These are phyloP conservation scores for Capreolus pygargus DNA, from an alignment of 2,113 vertebrate genomes.

Conservation along the genomic window DNA sequence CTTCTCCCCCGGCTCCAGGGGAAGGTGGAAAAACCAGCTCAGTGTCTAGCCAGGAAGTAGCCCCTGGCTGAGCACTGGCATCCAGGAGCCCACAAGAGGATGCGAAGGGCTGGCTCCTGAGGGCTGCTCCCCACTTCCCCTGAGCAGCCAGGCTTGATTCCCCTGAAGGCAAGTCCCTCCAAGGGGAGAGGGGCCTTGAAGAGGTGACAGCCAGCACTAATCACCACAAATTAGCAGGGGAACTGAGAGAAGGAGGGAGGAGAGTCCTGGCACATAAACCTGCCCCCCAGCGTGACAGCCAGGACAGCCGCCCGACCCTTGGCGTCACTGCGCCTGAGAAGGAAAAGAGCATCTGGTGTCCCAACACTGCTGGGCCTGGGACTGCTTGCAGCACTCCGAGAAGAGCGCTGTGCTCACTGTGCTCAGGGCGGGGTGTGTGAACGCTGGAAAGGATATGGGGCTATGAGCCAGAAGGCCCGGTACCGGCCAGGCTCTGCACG, in stretches of 20 bases:
- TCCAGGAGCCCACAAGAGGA: background rate
- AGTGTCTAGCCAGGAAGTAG: background rate
- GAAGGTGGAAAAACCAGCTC: background rate
- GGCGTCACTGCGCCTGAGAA: background rate
- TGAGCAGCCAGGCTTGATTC: background rate
- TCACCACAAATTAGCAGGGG: background rate
- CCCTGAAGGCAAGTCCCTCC: background rate
- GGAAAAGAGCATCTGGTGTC: background rate
- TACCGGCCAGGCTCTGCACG: background rate
- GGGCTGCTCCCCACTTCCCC: background rate
- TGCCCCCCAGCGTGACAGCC: rapidly evolving
- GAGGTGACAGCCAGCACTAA: background rate
- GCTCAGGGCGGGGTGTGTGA: background rate
- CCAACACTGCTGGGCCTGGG: background rate
- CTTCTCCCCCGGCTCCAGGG: background rate
- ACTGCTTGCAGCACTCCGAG: background rate
- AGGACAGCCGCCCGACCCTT: background rate
- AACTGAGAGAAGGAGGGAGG: background rate
- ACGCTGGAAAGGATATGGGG: background rate
- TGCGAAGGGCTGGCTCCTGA: background rate
- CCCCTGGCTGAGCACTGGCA: background rate
- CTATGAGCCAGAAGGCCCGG: background rate
- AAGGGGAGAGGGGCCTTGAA: background rate
- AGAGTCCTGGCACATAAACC: background rate
- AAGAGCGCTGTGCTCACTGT: rapidly evolving